Evolutionary conservation across 2,113 vertebrate genomes (phyloP), one percentile per base, ranked within the genome.

Genomic region (Acanthisitta chloris): DNA sequence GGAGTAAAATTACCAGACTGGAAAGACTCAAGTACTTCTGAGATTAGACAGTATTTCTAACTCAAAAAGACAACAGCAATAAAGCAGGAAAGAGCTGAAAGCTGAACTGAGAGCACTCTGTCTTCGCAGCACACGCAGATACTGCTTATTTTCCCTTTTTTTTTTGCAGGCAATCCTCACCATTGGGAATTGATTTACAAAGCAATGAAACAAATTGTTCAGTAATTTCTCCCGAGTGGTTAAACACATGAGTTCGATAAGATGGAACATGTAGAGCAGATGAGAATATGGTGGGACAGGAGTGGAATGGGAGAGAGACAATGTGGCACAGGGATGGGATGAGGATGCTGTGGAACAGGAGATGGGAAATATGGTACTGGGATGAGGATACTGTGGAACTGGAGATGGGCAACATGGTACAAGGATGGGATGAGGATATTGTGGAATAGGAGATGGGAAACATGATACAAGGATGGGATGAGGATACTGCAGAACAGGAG

Each of bases 201-300:
- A 88, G 74, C 67, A 84, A 67, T 69, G 24, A 43, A 70, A 34
- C 7, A 29, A 79, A 91, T 57, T 54, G 71, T 48, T 90, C 52
- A 42, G 58, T 49, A 72, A 26, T 67, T 78, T 78, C 59, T 55
- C 49, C 33, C 10, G 51, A 40, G 61, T 16, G n/a, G 58, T 57
- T 83, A n/a, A 71, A 58, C 19, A 4, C 6, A 1, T 70, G 34
- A 0, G 0, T 8, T 46, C 81, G 3, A 0, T 13, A 25, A 40
- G 17, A 0, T 15, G 66, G 76, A 31, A 21, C 21, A 10, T 1
- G 45, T 2, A 14, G 78, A 86, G 91, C 67, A 86, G 85, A 69
- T 6, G 21, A 90, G 81, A 72, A 67, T 17, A 7, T 2, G 8
- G 67, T 1, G 0, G 67, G 43, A 28, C 21, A 38, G 71, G 36